A percentile compares a stretch with the other conserved stretches of the same genome.
Evolutionary conservation across 2,888 invertebrate genomes (phyloP).

Genomic region (Alviniconcha strummeri): DNA sequence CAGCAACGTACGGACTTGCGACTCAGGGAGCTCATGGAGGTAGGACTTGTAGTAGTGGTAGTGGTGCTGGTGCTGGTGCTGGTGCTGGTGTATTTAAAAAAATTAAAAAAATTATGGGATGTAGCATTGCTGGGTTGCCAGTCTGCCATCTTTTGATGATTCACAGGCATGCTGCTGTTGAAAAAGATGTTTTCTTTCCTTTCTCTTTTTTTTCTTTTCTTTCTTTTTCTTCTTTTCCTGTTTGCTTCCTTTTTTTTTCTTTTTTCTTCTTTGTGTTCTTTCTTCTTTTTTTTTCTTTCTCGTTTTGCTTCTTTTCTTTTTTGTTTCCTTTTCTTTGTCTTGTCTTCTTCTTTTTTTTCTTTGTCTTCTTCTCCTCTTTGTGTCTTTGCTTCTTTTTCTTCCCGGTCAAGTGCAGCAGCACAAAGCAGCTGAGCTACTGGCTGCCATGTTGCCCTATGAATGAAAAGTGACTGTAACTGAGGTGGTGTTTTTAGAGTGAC

Average conservation of each 20-base stretch:
- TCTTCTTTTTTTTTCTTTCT: not conserved
- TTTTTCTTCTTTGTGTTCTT: not conserved
- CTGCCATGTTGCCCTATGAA: not conserved
- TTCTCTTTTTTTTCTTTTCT: too few species aligned
- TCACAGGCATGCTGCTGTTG: too few species aligned
- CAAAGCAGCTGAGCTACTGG: too few species aligned
- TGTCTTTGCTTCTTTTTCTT: not conserved
- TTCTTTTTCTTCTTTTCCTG: not conserved
- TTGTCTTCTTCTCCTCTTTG: not conserved
- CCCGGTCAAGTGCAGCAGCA: too few species aligned
- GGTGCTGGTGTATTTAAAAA: too few species aligned
- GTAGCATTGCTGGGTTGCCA: too few species aligned
- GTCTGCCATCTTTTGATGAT: too few species aligned
- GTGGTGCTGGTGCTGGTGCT: too few species aligned
- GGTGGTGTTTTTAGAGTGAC: too few species aligned
- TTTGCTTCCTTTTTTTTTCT: not conserved
- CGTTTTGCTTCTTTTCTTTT: not conserved
- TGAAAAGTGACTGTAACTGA: too few species aligned
- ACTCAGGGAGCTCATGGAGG: conserved; percentile 84
- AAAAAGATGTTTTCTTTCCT: not conserved
- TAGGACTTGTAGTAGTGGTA: conserved; percentile 43
- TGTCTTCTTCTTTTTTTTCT: not conserved
- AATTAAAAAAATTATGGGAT: too few species aligned
- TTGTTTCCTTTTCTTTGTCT: not conserved
- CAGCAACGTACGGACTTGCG: conserved; percentile 89